phyloP scores from a whole-genome alignment of 23 tunicate genomes.

The Ascidia mentula region DNA sequence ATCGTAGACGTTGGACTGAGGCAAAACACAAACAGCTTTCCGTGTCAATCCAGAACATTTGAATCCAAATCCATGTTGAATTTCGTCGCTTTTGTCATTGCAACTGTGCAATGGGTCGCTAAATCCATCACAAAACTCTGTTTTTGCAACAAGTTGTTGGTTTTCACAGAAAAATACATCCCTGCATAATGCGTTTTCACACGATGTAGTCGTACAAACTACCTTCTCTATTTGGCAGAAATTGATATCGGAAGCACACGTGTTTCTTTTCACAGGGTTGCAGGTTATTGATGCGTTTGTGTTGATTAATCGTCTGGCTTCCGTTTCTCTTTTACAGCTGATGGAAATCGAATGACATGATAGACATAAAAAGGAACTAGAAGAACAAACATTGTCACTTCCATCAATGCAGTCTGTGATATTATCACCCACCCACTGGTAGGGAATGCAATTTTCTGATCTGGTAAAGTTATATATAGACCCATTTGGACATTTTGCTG shows the following conservation, averaged over 20 bases:
- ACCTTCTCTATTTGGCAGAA: neutral
- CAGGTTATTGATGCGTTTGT: neutral
- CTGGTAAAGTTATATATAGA: no score
- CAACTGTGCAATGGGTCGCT: neutral
- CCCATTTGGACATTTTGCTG: neutral
- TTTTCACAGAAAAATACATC: neutral
- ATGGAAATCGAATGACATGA: neutral
- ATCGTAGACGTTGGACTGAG: slow-evolving; percentile 5
- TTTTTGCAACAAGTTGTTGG: neutral
- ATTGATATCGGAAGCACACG: neutral
- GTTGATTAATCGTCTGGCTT: neutral
- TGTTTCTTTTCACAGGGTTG: neutral
- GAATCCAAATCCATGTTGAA: neutral
- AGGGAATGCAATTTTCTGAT: neutral
- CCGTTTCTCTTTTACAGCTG: neutral
- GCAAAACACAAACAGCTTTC: slow-evolving; percentile 8
- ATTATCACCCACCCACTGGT: neutral
- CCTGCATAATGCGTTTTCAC: neutral
- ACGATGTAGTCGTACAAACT: neutral
- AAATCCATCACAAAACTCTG: neutral
- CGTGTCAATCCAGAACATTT: neutral
- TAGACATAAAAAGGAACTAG: neutral
- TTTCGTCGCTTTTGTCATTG: neutral
- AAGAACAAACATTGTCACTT: neutral
- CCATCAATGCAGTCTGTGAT: neutral